Base-by-base conservation (phyloP, 2,113 vertebrate species). In the Neolamprologus cancellatus region DNA sequence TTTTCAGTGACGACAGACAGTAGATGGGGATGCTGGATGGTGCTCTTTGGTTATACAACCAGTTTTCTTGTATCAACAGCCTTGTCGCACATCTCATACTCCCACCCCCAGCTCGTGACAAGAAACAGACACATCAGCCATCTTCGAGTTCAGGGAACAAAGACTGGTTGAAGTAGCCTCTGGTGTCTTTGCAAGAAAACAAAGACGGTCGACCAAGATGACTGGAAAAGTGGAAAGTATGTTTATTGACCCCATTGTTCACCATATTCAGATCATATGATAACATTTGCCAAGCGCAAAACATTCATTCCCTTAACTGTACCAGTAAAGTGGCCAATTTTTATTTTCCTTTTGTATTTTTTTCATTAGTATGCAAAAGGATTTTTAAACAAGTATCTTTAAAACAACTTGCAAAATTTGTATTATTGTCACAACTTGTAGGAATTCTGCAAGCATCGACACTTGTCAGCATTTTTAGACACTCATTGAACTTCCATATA, bases 391-490 rank as follows among this genome's bases (percentile, higher is more conserved):
- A 76, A 50, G 41, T 44, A 71, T 3, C 44, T 76, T 48, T 30
- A 30, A 30, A 76, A 76, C 6, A 13, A 50, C n/a, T 79, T 52
- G 3, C 18, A 36, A 17, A 76, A 82, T 78, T 44, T 3, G 59
- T 48, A 61, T 57, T 12, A 50, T 64, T 14, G 25, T 54, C 48
- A 55, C 11, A 81, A 20, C 50, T 61, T 66, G 39, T 28, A 5
- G 74, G 17, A 8, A 46, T 34, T 25, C 25, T 53, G 7, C 25
- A 28, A 39, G 14, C 52, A 14, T 7, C 14, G 12, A 85, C 14
- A 32, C 55, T 10, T 71, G 81, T 92, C 87, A 86, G 83, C 79
- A 74, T 59, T 41, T 89, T 82, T 39, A 34, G 46, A 84, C 50
- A 66, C 57, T 82, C 20, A 3, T 66, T 81, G 71, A 87, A 88